Conservation (phyloP, 2,888 invertebrate genomes). For the Blera fallax region DNA sequence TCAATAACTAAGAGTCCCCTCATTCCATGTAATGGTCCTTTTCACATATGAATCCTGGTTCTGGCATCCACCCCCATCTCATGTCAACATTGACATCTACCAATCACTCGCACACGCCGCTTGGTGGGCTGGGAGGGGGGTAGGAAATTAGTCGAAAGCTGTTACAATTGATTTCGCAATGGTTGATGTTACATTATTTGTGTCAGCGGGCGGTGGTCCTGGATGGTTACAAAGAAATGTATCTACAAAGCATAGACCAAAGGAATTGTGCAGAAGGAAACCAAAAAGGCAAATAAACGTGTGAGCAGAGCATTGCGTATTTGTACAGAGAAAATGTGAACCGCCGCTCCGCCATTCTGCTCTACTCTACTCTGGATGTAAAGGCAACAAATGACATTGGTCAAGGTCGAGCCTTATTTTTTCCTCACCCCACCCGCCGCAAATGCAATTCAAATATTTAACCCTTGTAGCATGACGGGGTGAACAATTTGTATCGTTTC, state of each 20-base stretch:
- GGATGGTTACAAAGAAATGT: slow-evolving; percentile 4
- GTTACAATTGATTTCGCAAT: slow-evolving; percentile 57
- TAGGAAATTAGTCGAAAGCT: slow-evolving; percentile 61
- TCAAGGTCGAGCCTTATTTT: slow-evolving; percentile 46
- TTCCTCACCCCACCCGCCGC: not conserved
- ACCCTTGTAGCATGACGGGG: not conserved
- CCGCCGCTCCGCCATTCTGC: not conserved
- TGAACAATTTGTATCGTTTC: slow-evolving; percentile 27
- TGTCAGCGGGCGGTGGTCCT: slow-evolving; percentile 35
- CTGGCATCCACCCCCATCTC: not conserved
- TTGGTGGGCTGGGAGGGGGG: not conserved
- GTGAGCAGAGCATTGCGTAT: slow-evolving; percentile 24
- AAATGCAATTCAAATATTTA: slow-evolving; percentile 50
- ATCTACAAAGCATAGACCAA: not conserved
- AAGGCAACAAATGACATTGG: slow-evolving; percentile 52
- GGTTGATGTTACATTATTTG: slow-evolving; percentile 46
- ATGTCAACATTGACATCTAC: slow-evolving; percentile 51
- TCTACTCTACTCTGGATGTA: not conserved
- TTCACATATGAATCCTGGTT: slow-evolving; percentile 23
- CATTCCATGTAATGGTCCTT: not conserved
- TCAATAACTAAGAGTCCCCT: not conserved
- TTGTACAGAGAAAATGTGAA: not conserved
- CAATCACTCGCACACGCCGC: slow-evolving; percentile 49
- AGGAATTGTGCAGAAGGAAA: slow-evolving; percentile 2
- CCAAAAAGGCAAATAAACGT: not conserved